phyloP scores from a whole-genome alignment of 2,797 vertebrate genomes.

The Heteromormyrus szaboi region DNA sequence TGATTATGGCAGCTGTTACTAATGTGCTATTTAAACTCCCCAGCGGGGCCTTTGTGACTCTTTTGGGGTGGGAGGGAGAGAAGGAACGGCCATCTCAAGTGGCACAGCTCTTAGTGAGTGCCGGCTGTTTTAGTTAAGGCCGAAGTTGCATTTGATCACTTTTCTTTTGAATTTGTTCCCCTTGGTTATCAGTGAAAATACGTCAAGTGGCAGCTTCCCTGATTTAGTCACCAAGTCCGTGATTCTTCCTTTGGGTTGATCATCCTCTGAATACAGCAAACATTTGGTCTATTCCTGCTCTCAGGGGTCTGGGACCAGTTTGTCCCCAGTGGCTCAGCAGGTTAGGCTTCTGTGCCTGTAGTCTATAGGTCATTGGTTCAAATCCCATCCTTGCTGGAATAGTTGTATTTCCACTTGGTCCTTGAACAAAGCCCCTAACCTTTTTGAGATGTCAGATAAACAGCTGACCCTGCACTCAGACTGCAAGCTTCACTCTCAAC shows the following conservation, averaged over 20 bases:
- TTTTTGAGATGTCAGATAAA: background rate
- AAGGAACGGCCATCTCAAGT: background rate
- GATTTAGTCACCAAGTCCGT: background rate
- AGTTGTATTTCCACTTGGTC: background rate
- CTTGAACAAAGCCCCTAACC: background rate
- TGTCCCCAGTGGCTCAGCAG: background rate
- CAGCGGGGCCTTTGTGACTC: background rate
- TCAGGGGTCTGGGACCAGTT: background rate
- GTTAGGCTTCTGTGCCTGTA: background rate
- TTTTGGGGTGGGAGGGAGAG: background rate
- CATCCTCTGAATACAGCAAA: background rate
- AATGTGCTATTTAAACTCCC: background rate
- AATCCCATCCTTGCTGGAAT: background rate
- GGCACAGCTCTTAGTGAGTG: background rate
- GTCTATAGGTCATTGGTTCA: background rate
- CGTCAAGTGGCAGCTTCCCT: background rate
- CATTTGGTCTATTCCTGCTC: background rate
- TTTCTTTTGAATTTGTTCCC: background rate
- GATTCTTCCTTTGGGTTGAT: background rate
- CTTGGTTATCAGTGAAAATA: background rate
- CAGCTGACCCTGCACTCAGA: background rate
- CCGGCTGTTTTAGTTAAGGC: background rate
- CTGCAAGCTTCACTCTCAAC: background rate
- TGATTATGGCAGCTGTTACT: background rate
- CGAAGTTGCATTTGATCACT: background rate